Base-by-base conservation (phyloP, 2,888 invertebrate genomes). In the Dioctria linearis region DNA sequence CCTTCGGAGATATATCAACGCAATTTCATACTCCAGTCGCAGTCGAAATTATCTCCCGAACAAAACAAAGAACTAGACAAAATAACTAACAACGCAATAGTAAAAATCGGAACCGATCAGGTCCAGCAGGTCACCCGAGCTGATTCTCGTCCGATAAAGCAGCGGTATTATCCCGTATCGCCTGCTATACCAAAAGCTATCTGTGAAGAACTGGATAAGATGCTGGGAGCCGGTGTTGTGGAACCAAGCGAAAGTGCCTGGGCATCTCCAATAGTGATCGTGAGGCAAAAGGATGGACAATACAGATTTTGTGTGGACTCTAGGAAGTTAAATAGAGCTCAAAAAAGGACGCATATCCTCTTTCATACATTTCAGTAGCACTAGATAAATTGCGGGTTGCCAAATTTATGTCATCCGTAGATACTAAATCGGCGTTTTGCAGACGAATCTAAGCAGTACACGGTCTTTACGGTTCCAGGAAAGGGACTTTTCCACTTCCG, bases 221-320 rank as follows among this genome's bases (percentile, higher is more conserved):
- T 1, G 2, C 2, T 1, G 1, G 0, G 9, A 46, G 1, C 1
- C 2, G 49, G 9, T 1, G 9, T 46, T 9, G 49, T 46, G 1
- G 6, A 46, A 2, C 49, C 49, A 2, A 2, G 2, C n/a, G n/a
- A n/a, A n/a, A n/a, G n/a, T n/a, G n/a, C n/a, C n/a, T n/a, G n/a
- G n/a, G n/a, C n/a, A n/a, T n/a, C n/a, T n/a, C n/a, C n/a, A n/a
- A n/a, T n/a, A n/a, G n/a, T n/a, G n/a, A n/a, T n/a, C n/a, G n/a
- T 46, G 2, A 2, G 49, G 1, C 2, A 59, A 2, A 3, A 59
- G 2, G 3, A 59, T 2, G 59, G 59, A 59, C 11, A 1, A n/a
- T n/a, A 59, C 13, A 5, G 25, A 5, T 59, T 59, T 13, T 59
- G 59, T 2, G 13, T 59, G 2, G 59, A 59, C 13, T 59, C 3